Evolutionary conservation across 2,888 invertebrate species (phyloP).

Genomic region (Erynnis tages): DNA sequence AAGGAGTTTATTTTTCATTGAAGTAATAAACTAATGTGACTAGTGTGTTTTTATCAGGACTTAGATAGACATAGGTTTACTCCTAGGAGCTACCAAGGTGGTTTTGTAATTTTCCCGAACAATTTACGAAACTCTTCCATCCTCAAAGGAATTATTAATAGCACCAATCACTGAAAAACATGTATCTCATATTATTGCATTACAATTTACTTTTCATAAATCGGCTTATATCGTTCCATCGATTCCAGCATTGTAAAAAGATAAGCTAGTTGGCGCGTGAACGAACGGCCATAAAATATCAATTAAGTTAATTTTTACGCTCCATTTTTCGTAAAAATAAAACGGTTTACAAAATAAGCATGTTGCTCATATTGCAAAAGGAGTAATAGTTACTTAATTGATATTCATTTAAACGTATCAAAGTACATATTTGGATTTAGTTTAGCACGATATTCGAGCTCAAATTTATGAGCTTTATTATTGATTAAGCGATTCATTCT

Average conservation of each 20-base stretch:
- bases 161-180: conserved; percentile 1
- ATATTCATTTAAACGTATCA: too few relatives aligned
- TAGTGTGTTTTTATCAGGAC: too few relatives aligned
- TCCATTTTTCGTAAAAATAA: conserved; percentile 14
- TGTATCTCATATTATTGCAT: conserved; percentile 25
- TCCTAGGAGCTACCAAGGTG: too few relatives aligned
- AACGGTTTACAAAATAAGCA: conserved; percentile 6
- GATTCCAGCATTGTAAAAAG: conserved; percentile 67
- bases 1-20: background rate
- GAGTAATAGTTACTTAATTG: too few relatives aligned
- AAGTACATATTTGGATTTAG: background rate
- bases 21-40: too few relatives aligned
- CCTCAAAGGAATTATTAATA: background rate
- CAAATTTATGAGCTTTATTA: background rate
- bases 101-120: too few relatives aligned
- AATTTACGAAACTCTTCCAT: too few relatives aligned
- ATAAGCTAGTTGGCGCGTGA: conserved; percentile 68
- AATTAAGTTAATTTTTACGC: conserved; percentile 50
- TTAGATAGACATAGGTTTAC: too few relatives aligned
- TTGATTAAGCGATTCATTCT: background rate
- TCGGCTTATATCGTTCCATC: conserved; percentile 72
- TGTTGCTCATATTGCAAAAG: too few relatives aligned
- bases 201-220: conserved; percentile 60
- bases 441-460: too few relatives aligned
- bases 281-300: conserved; percentile 64